phyloP scores from a whole-genome alignment of 2,113 vertebrate species.

The Rhinoderma darwinii region DNA sequence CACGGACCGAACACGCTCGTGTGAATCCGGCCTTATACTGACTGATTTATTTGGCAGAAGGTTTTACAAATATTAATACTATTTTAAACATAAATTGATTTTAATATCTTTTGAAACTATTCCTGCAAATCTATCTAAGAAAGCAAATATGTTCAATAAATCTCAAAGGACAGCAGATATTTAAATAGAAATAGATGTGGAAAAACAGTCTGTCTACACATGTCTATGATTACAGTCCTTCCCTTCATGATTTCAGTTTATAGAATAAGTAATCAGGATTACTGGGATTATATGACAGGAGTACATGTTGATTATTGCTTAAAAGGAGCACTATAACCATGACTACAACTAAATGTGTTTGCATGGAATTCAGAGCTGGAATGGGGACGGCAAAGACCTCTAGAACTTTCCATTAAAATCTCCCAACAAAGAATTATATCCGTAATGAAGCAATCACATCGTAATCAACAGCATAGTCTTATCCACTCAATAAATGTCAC shows the following conservation, averaged over 20 bases:
- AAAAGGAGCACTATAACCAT: constrained; percentile 14
- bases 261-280: constrained; percentile 11
- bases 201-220: constrained; percentile 10
- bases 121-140: constrained; percentile 20
- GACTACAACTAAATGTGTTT: neutral
- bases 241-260: constrained; percentile 29
- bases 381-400: neutral
- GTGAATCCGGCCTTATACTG: too few species aligned
- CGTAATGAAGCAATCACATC: neutral
- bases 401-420: neutral
- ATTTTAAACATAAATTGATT: constrained; percentile 44
- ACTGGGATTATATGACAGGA: neutral
- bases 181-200: constrained; percentile 17
- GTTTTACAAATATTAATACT: neutral
- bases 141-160: constrained; percentile 39
- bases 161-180: constrained; percentile 22
- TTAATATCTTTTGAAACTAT: constrained; percentile 32
- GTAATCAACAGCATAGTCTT: neutral
- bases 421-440: neutral
- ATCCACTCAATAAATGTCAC: neutral
- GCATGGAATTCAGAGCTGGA: neutral
- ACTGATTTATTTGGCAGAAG: constrained; percentile 38
- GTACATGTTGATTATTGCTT: constrained; percentile 8
- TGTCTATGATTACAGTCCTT: constrained; percentile 8
- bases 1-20: too few species aligned